A percentile compares a stretch with the other conserved stretches of the same genome.
Conservation (phyloP, 1,140 invertebrate species). For the Monomorium pharaonis region DNA sequence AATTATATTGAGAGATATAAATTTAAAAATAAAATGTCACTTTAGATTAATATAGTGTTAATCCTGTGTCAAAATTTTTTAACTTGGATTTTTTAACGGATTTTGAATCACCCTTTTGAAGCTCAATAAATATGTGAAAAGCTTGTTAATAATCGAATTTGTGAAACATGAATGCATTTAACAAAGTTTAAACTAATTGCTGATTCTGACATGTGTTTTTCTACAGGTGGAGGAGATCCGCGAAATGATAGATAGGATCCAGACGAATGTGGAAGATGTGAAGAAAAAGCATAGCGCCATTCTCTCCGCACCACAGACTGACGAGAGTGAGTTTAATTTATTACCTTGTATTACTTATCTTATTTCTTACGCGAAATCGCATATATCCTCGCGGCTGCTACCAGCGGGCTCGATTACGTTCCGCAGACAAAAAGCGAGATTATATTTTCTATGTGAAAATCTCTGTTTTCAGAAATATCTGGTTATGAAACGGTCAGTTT, state of each 20-base stretch:
- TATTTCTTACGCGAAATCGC: not conserved
- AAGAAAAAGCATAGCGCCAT: conserved; percentile 99
- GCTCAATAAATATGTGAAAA: not conserved
- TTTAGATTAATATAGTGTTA: not conserved
- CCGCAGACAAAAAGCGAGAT: not conserved
- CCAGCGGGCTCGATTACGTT: not conserved
- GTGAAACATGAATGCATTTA: not conserved
- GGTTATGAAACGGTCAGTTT: too few species aligned
- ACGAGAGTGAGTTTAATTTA: conserved; percentile 95
- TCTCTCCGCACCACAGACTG: conserved; percentile 98
- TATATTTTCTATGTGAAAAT: not conserved
- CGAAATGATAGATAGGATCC: conserved; percentile 99
- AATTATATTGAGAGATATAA: not conserved
- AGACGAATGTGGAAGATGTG: conserved; percentile 99
- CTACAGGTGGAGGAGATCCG: conserved; percentile 98
- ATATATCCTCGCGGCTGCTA: not conserved
- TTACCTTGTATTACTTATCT: conserved; percentile 7
- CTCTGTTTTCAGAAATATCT: not conserved
- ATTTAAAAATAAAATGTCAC: not conserved
- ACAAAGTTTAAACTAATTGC: not conserved
- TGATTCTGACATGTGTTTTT: conserved; percentile 31
- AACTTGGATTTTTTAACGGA: not conserved
- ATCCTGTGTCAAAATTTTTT: not conserved
- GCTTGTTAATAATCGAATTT: not conserved
- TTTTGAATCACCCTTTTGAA: not conserved